Evolutionary conservation across 2,888 invertebrate species (phyloP).

Genomic region (Ichneumoninae sp.): DNA sequence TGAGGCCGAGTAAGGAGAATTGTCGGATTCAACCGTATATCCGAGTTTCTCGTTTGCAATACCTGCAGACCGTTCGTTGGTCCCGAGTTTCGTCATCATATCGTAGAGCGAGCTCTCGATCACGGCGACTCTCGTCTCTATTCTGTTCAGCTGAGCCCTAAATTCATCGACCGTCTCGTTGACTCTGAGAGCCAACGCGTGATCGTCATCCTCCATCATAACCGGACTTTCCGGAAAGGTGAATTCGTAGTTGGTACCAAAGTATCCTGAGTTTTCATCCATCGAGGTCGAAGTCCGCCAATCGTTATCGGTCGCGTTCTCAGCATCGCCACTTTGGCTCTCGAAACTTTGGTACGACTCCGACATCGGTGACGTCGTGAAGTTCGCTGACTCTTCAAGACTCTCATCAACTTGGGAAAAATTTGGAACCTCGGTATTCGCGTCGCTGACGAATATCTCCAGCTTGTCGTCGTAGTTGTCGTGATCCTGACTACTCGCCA

Average conservation of each 20-base stretch:
- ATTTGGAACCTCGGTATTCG: constrained; percentile 12
- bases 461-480: constrained; percentile 28
- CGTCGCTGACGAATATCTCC: constrained; percentile 8
- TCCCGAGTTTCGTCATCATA: constrained; percentile 30
- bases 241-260: constrained; percentile 37
- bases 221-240: constrained; percentile 52
- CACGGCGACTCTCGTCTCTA: constrained; percentile 40
- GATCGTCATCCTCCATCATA: constrained; percentile 10
- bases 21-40: background rate
- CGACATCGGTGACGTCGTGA: background rate
- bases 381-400: constrained; percentile 16
- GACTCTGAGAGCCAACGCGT: background rate
- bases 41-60: background rate
- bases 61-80: constrained; percentile 4
- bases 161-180: constrained; percentile 43
- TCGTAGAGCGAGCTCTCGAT: constrained; percentile 46
- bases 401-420: background rate
- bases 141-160: constrained; percentile 46
- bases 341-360: background rate
- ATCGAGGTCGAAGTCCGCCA: background rate
- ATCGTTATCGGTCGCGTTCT: background rate
- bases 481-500: background rate
- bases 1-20: background rate
- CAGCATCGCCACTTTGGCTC: background rate
- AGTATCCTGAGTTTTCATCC: constrained; percentile 6